Evolutionary conservation across 2,113 vertebrate species (phyloP).

Genomic region (Acrocephalus arundinaceus): DNA sequence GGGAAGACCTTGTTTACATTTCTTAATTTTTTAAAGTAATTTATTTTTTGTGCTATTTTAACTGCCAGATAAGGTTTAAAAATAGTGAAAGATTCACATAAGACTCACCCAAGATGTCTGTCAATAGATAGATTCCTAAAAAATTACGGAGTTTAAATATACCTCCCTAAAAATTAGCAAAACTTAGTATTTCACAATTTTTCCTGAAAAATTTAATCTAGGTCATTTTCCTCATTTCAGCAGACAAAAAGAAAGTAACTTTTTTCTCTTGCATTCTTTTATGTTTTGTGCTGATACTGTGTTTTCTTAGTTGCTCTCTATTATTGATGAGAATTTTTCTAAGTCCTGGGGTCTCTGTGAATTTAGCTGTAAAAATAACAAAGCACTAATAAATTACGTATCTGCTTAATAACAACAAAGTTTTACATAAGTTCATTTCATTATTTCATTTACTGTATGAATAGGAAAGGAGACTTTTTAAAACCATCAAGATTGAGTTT

Average conservation of each 20-base stretch:
- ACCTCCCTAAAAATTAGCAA: not conserved
- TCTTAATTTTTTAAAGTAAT: not conserved
- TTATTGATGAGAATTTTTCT: constrained; percentile 12
- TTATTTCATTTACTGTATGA: not conserved
- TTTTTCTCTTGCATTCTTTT: not conserved
- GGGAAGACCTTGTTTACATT: not conserved
- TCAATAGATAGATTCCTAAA: not conserved
- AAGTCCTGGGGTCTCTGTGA: not conserved
- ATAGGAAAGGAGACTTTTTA: not conserved
- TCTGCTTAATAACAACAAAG: not conserved
- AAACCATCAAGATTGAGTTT: not conserved
- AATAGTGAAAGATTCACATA: not conserved
- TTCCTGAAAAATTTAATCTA: not conserved
- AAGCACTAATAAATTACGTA: constrained; percentile 4
- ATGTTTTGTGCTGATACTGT: not conserved
- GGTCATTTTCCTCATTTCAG: not conserved
- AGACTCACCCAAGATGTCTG: not conserved
- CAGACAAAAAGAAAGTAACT: not conserved
- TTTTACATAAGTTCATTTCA: not conserved
- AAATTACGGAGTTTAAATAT: not conserved
- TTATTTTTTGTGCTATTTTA: not conserved
- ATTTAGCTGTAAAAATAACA: not conserved
- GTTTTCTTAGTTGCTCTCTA: not conserved
- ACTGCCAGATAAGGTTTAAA: not conserved
- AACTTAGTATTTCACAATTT: not conserved